phyloP scores from a whole-genome alignment of 1,140 invertebrate genomes.

The Venustaconcha ellipsiformis region DNA sequence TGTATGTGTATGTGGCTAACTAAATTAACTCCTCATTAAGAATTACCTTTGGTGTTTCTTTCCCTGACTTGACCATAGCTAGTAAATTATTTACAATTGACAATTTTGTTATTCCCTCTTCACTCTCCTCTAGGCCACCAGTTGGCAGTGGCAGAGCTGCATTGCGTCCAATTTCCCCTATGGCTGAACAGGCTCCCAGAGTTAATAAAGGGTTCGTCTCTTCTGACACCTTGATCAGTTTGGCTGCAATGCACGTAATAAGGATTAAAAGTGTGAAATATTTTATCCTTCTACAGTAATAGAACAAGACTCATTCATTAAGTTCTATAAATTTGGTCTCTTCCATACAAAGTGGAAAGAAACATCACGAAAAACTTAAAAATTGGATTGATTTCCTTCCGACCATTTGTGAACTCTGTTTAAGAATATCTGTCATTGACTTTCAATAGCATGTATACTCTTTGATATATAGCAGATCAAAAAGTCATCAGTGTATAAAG shows the following conservation, averaged over 20 bases:
- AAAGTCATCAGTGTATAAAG: too few species aligned
- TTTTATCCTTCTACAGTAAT: not conserved
- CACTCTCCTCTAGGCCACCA: conserved; percentile 67
- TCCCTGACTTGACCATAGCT: conserved; percentile 57
- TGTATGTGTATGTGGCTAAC: too few species aligned
- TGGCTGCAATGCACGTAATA: conserved; percentile 7
- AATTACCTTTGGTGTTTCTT: conserved; percentile 61
- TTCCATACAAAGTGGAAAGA: too few species aligned
- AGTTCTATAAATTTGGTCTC: too few species aligned
- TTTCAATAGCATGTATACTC: too few species aligned
- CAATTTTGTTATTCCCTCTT: conserved; percentile 50
- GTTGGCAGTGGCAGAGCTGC: conserved; percentile 75
- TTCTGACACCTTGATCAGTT: conserved; percentile 24
- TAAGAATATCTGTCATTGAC: too few species aligned
- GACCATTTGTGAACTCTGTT: too few species aligned
- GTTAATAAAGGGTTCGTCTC: conserved; percentile 22
- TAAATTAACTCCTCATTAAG: too few species aligned
- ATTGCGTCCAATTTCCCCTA: conserved; percentile 79
- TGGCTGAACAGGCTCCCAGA: conserved; percentile 73
- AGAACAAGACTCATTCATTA: too few species aligned
- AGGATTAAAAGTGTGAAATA: not conserved
- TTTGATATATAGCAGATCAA: too few species aligned
- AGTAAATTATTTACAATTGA: conserved; percentile 57
- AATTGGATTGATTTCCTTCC: too few species aligned
- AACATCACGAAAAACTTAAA: too few species aligned